Evolutionary conservation across 2,113 vertebrate species (phyloP).

Genomic region (Athene cunicularia): DNA sequence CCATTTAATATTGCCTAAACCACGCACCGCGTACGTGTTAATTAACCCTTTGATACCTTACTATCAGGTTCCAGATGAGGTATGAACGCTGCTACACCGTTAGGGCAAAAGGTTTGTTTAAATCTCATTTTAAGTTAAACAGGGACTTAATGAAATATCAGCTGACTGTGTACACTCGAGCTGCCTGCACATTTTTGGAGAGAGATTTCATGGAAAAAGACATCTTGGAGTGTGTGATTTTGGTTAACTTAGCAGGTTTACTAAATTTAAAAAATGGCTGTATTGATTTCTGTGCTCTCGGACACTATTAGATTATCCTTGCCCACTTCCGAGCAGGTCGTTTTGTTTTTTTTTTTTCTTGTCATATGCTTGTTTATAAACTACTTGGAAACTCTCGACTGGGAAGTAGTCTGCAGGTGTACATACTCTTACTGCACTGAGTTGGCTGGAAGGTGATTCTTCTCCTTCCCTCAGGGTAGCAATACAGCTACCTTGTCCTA

Average conservation of each 20-base stretch:
- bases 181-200: not conserved
- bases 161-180: not conserved
- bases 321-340: not conserved
- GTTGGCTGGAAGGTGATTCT: not conserved
- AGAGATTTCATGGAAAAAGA: not conserved
- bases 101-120: not conserved
- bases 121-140: not conserved
- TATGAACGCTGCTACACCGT: not conserved
- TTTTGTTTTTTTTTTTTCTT: not conserved
- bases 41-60: not conserved
- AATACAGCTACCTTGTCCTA: not conserved
- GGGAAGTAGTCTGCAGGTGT: not conserved
- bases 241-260: not conserved
- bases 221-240: not conserved
- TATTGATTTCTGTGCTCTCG: not conserved
- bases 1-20: not conserved
- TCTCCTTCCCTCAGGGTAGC: not conserved
- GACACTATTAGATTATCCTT: not conserved
- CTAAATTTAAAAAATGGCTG: accelerated
- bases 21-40: accelerated
- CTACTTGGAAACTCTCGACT: not conserved
- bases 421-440: not conserved
- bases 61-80: not conserved
- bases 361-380: not conserved
- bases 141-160: not conserved